Percentiles rank a stretch among this genome's conserved stretches.
Evolutionary conservation across 2,113 vertebrate species (phyloP).

Genomic region (Nipponia nippon): DNA sequence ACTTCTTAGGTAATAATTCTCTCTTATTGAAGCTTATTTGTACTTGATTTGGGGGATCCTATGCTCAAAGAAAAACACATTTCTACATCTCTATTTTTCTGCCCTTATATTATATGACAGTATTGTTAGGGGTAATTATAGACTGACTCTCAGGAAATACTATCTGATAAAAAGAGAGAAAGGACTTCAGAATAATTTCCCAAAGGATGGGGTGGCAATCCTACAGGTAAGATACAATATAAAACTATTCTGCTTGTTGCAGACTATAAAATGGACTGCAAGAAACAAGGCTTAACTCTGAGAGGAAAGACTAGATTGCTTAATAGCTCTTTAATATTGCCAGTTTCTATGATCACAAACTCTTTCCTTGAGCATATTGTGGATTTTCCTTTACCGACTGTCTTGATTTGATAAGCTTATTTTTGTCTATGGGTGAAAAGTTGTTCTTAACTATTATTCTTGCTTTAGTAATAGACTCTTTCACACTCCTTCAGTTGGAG

Average conservation of each 20-base stretch:
- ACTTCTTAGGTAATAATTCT: conserved; percentile 17
- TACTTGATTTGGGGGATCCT: background rate
- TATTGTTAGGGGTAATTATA: background rate
- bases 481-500: background rate
- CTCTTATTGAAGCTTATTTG: background rate
- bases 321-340: background rate
- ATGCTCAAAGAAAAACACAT: background rate
- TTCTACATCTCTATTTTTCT: background rate
- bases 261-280: background rate
- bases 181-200: background rate
- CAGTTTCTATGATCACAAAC: background rate
- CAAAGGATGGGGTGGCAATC: background rate
- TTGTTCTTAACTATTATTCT: background rate
- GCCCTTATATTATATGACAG: background rate
- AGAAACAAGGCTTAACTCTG: background rate
- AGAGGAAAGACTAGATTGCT: background rate
- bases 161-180: background rate
- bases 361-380: background rate
- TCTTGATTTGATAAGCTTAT: background rate
- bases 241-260: background rate
- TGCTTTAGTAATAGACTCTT: background rate
- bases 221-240: background rate
- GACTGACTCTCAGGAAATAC: background rate
- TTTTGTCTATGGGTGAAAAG: background rate
- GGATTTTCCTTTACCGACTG: background rate